phyloP scores from a whole-genome alignment of 2,113 vertebrate species.

The Elachura formosa region DNA sequence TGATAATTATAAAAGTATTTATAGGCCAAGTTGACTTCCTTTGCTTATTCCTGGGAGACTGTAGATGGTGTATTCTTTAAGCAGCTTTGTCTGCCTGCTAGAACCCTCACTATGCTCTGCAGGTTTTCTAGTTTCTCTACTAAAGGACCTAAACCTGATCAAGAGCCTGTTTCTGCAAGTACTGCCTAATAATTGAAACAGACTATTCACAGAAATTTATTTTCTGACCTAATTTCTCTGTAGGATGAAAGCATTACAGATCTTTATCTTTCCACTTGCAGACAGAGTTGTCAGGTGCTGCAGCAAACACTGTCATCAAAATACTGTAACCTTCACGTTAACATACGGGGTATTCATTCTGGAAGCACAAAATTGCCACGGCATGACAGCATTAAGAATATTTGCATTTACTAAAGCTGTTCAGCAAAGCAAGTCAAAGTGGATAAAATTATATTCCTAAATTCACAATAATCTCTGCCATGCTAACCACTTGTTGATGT shows the following conservation, averaged over 20 bases:
- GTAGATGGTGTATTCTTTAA: not conserved
- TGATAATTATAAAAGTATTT: slow-evolving; percentile 5
- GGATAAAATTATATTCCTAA: not conserved
- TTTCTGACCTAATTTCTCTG: not conserved
- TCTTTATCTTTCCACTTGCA: slow-evolving; percentile 38
- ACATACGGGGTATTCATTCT: not conserved
- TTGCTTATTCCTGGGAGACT: not conserved
- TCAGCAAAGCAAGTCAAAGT: not conserved
- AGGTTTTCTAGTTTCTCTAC: not conserved
- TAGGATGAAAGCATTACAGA: not conserved
- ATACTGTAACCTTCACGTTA: slow-evolving; percentile 63
- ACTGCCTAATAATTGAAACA: not conserved
- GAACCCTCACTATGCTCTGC: not conserved
- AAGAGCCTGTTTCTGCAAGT: not conserved
- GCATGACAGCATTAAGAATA: not conserved
- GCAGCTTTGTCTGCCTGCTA: not conserved
- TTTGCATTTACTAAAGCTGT: not conserved
- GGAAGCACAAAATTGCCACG: not conserved
- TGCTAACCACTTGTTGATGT: not conserved
- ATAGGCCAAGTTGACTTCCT: not conserved
- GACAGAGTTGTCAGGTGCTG: slow-evolving; percentile 74
- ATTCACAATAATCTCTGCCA: not conserved
- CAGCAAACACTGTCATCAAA: slow-evolving; percentile 70
- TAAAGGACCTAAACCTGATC: not conserved
- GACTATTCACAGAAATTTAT: not conserved